Evolutionary conservation across 2,888 invertebrate genomes (phyloP), one percentile per base, ranked within the genome.

Genomic region (Osmoderma eremita): DNA sequence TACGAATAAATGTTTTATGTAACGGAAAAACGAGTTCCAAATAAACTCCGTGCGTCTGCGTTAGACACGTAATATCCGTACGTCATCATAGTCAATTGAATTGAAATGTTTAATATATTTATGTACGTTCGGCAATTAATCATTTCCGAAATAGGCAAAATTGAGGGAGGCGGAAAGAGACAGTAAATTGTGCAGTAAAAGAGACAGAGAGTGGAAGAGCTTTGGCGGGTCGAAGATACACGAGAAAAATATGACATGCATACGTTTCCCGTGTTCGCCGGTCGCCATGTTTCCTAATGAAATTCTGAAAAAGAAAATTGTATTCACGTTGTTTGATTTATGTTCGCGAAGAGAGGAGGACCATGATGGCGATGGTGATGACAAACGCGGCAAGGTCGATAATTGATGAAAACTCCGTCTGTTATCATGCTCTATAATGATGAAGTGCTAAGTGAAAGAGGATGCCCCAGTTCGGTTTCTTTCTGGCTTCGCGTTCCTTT

Each of bases 61-160:
- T 36, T 61, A 45, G 30, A 61, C 24, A 17, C 15, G 58, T 61
- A 61, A 61, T 61, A 61, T 61, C 45, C 58, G 45, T 53, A 18
- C 53, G 30, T 30, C 53, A 17, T 30, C 45, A 13, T 61, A 61
- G 58, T 61, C 58, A 61, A 61, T 45, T 61, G 45, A 61, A 45
- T 61, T 45, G 24, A 61, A 61, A 61, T 61, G 45, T 61, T 61
- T 61, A 61, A 61, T 61, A 61, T 61, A 61, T 61, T 61, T 61
- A 61, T 45, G 58, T 18, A 45, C 45, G 58, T 61, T 61, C 45
- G 18, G 58, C 58, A 48, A 61, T 61, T 61, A 61, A 61, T 61
- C 58, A 61, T 61, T 17, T 45, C 18, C 24, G 24, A 45, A 58
- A 61, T 53, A 53, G 45, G 45, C 58, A 45, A 45, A 61, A 61